phyloP scores from a whole-genome alignment of 1,140 invertebrate genomes.

The Halyomorpha halys region DNA sequence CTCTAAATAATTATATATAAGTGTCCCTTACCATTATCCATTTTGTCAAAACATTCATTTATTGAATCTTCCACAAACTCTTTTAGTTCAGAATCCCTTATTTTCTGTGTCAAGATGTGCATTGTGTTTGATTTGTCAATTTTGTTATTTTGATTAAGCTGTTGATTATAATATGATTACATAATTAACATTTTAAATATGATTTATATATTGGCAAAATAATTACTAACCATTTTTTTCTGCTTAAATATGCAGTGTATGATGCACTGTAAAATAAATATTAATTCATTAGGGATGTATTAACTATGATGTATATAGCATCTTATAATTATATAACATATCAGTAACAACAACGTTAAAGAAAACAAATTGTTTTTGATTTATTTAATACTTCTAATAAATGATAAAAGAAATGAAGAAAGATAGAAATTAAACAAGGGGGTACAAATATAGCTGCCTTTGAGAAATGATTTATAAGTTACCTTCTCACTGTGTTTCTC shows the following conservation, averaged over 20 bases:
- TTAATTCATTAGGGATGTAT: background rate
- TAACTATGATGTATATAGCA: background rate
- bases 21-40: conserved; percentile 27
- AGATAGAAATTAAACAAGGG: too few relatives aligned
- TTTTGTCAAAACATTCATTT: conserved; percentile 31
- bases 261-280: conserved; percentile 26
- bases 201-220: background rate
- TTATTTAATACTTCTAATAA: too few relatives aligned
- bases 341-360: too few relatives aligned
- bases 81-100: conserved; percentile 29
- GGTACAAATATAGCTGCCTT: too few relatives aligned
- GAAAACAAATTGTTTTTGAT: too few relatives aligned
- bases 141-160: conserved; percentile 28
- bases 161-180: conserved; percentile 8
- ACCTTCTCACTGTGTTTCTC: too few relatives aligned
- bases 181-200: background rate
- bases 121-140: conserved; percentile 28
- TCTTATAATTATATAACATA: too few relatives aligned
- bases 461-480: too few relatives aligned
- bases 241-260: conserved; percentile 31
- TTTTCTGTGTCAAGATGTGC: conserved; percentile 28
- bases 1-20: background rate
- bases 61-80: conserved; percentile 31
- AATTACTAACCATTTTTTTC: conserved; percentile 30
- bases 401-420: too few relatives aligned